Conservation (phyloP, 2,797 vertebrate genomes). For the Enteromius fasciolatus region DNA sequence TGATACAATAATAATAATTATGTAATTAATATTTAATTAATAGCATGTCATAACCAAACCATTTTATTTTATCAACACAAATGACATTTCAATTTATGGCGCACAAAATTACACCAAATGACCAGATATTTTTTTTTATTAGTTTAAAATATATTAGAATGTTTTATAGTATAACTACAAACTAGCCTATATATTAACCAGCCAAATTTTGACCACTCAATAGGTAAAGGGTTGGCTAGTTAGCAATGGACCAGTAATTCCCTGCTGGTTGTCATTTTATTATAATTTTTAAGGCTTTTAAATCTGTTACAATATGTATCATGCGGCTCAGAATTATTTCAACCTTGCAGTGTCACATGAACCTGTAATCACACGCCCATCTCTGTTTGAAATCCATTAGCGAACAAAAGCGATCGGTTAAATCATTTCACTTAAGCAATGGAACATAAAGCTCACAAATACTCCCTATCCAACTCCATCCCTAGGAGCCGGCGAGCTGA, state of each 20-base stretch:
- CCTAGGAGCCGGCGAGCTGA: constrained; percentile 4
- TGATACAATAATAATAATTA: too few relatives aligned
- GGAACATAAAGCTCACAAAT: constrained; percentile 31
- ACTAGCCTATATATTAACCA: too few relatives aligned
- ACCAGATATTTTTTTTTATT: background rate
- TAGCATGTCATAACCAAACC: too few relatives aligned
- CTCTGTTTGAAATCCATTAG: constrained; percentile 25
- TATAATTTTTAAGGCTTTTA: background rate
- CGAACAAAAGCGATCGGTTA: background rate
- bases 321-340: background rate
- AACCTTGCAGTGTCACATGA: background rate
- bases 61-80: background rate
- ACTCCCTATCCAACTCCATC: constrained; percentile 6
- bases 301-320: background rate
- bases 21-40: too few relatives aligned
- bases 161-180: background rate
- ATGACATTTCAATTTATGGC: background rate
- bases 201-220: background rate
- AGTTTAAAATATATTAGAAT: background rate
- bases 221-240: background rate
- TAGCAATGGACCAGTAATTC: background rate
- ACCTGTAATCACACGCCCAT: constrained; percentile 7
- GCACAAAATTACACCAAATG: background rate
- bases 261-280: background rate
- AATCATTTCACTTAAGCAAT: constrained; percentile 30